Percentiles rank a stretch among this genome's conserved stretches.
Evolutionary conservation across 1,140 invertebrate species (phyloP).

Genomic region (Lepidostoma basale): DNA sequence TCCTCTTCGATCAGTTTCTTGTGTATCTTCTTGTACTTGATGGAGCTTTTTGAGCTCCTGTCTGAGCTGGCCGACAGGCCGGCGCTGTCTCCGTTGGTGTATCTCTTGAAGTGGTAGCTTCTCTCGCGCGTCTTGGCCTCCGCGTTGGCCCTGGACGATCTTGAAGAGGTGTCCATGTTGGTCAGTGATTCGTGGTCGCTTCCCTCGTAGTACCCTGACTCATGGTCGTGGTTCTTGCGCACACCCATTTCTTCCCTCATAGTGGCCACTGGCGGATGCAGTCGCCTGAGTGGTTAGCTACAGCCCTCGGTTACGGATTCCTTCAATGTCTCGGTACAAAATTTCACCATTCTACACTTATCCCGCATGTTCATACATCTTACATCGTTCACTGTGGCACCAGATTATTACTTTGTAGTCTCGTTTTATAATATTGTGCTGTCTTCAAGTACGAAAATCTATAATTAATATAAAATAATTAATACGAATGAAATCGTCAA

Average conservation of each 20-base stretch:
- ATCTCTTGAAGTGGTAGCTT: not conserved
- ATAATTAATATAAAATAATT: no score
- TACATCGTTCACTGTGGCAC: no score
- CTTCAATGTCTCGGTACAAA: no score
- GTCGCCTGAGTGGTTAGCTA: not conserved
- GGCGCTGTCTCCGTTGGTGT: constrained; percentile 14
- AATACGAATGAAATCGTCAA: no score
- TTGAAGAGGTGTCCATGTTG: constrained; percentile 33
- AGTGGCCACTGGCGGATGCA: not conserved
- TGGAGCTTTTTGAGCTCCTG: not conserved
- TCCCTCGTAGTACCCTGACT: constrained; percentile 45
- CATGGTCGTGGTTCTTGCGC: constrained; percentile 40
- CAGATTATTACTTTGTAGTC: no score
- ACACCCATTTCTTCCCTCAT: constrained; percentile 38
- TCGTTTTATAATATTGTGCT: no score
- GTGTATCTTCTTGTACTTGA: constrained; percentile 2
- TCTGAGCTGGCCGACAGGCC: constrained; percentile 6
- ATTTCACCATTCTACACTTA: no score
- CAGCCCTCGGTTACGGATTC: not conserved
- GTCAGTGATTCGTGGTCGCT: constrained; percentile 42
- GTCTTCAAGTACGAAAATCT: no score
- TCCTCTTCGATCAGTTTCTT: not conserved
- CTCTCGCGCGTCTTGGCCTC: not conserved
- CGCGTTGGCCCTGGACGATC: not conserved
- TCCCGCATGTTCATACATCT: no score